A percentile compares a stretch with the other conserved stretches of the same genome.
These are phyloP conservation scores for Indri indri DNA, from an alignment of 2,113 vertebrate genomes.

Conservation along the genomic window DNA sequence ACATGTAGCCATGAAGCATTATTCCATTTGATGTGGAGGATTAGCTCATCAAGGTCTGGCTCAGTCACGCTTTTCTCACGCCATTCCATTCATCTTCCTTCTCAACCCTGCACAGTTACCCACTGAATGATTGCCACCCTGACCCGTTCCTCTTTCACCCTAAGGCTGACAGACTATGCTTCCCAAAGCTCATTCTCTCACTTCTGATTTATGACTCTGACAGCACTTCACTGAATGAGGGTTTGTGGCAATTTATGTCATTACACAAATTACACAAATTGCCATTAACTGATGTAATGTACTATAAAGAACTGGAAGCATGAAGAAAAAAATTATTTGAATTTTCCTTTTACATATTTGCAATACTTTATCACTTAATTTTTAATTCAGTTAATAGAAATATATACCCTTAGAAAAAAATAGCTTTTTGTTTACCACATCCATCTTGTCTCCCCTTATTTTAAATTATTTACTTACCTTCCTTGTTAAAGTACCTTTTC, in stretches of 20 bases:
- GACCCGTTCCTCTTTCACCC: conserved; percentile 32
- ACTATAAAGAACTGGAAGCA: conserved; percentile 85
- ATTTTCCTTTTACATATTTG: conserved; percentile 84
- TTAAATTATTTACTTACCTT: conserved; percentile 64
- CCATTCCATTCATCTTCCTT: background rate
- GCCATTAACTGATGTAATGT: conserved; percentile 87
- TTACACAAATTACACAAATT: conserved; percentile 89
- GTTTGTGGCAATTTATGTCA: conserved; percentile 86
- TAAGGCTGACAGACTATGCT: background rate
- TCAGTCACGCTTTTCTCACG: background rate
- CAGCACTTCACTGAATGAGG: conserved; percentile 79
- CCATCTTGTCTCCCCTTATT: conserved; percentile 58
- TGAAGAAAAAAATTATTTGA: conserved; percentile 84
- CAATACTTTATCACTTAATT: conserved; percentile 82
- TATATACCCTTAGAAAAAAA: conserved; percentile 78
- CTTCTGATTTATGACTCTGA: conserved; percentile 83
- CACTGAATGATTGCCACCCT: conserved; percentile 33
- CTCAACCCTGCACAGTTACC: background rate
- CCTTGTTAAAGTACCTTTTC: background rate
- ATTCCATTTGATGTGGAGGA: conserved; percentile 18
- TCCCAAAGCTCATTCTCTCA: conserved; percentile 25
- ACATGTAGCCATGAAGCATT: background rate
- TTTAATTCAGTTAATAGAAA: conserved; percentile 83
- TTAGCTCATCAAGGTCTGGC: conserved; percentile 20
- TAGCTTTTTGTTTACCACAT: conserved; percentile 63